A percentile compares a stretch with the other conserved stretches of the same genome.
Evolutionary conservation across 2,888 invertebrate species (phyloP).

Genomic region (Corythucha ciliata): DNA sequence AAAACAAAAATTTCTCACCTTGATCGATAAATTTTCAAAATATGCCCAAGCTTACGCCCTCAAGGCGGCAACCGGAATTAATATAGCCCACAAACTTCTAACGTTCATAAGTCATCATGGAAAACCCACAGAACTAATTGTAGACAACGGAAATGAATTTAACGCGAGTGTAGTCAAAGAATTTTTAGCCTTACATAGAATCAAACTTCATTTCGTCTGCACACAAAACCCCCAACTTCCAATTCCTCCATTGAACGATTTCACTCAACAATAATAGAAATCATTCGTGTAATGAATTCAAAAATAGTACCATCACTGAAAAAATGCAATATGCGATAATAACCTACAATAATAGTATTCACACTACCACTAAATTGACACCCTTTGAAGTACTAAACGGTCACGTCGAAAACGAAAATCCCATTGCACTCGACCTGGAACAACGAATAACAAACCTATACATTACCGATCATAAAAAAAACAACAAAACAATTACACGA

Average conservation of each 20-base stretch:
- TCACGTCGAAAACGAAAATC: background rate
- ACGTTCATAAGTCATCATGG: constrained; percentile 12
- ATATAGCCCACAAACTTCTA: constrained; percentile 14
- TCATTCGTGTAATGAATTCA: constrained; percentile 12
- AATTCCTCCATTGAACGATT: constrained; percentile 13
- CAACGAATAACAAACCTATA: constrained; percentile 3
- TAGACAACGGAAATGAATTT: constrained; percentile 22
- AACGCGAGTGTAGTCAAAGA: constrained; percentile 15
- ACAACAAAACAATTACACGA: too few relatives aligned
- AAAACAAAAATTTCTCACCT: constrained; percentile 18
- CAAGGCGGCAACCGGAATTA: constrained; percentile 4
- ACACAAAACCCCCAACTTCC: constrained; percentile 17
- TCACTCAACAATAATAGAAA: constrained; percentile 18
- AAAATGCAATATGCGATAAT: constrained; percentile 17
- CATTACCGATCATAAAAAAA: constrained; percentile 3
- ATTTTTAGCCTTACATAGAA: constrained; percentile 14
- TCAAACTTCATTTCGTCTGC: constrained; percentile 18
- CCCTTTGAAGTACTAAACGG: constrained; percentile 12
- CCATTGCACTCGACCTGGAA: constrained; percentile 1
- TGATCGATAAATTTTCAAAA: constrained; percentile 20
- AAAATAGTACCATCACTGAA: background rate
- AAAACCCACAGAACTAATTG: constrained; percentile 5
- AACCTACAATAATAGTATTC: constrained; percentile 19
- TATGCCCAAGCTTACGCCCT: constrained; percentile 22
- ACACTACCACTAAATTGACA: constrained; percentile 8